Evolutionary conservation across 2,113 vertebrate species (phyloP), one percentile per base, ranked within the genome.

Genomic region (Scatophagus argus): DNA sequence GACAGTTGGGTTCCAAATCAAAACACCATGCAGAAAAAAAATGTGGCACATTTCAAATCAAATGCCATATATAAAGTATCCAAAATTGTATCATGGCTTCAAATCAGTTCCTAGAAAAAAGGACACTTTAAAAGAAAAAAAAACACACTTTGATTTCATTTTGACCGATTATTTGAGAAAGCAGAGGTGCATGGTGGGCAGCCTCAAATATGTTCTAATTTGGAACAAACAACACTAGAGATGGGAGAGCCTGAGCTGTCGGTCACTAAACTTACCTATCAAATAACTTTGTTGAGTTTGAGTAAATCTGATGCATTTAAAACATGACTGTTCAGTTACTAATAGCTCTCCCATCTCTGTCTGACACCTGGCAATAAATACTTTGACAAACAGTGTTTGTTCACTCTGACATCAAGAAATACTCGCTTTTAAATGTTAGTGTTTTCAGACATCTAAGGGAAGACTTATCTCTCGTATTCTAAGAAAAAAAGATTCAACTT

Each of bases 101-200:
- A 89, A 89, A 91, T 92, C 27, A 12, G 75, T 90, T 93, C 88
- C 89, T 90, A 90, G 77, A 92, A 92, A 91, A 93, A 93, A 93
- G 87, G 84, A 89, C 91, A 92, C 87, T 93, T 93, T 77, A 80
- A 32, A 82, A 62, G 73, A 87, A 87, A 82, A 62, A 76, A 87
- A 87, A 82, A 19, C 69, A 54, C 46, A 84, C 25, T 85, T 83
- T 60, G 78, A 87, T 82, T 82, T 77, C 34, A 59, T 74, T 77
- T 85, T 36, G 58, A 85, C 38, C 59, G 76, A 69, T 82, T 81
- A 69, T 78, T 85, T 67, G 63, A 82, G 83, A 67, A 61, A 80
- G n/a, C 61, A 54, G 74, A 82, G 79, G 81, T 13, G 78, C 70
- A 77, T 54, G 69, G 61, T n/a, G 25, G 23, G 62, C 54, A 72